Evolutionary conservation across 1,140 invertebrate genomes (phyloP).

Genomic region (Holotrichia oblita): DNA sequence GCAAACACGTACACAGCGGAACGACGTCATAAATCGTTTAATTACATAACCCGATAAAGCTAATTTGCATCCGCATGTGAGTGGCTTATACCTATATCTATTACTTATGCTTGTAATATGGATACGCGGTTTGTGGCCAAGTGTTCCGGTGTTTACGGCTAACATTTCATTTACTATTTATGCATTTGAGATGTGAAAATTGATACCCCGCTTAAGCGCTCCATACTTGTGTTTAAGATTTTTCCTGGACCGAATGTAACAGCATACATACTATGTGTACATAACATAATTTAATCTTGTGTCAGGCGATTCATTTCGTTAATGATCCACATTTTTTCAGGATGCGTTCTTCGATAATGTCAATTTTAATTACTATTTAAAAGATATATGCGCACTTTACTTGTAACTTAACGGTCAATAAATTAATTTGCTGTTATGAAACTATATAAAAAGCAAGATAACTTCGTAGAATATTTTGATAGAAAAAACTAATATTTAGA

Average conservation of each 20-base stretch:
- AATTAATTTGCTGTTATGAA: too few relatives aligned
- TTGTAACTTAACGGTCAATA: too few relatives aligned
- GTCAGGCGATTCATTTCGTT: constrained; percentile 3
- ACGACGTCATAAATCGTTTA: constrained; percentile 35
- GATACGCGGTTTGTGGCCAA: not conserved
- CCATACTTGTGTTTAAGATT: constrained; percentile 9
- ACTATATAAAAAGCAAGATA: too few relatives aligned
- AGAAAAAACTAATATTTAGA: too few relatives aligned
- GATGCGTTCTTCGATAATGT: not conserved
- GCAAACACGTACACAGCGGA: constrained; percentile 34
- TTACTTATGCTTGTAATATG: constrained; percentile 26
- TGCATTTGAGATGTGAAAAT: constrained; percentile 30
- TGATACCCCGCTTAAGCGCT: constrained; percentile 15
- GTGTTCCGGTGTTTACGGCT: constrained; percentile 17
- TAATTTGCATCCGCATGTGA: constrained; percentile 29
- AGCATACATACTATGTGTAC: not conserved
- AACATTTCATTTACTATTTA: constrained; percentile 35
- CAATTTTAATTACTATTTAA: not conserved
- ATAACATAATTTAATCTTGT: constrained; percentile 19
- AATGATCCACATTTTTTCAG: constrained; percentile 11
- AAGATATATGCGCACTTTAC: too few relatives aligned
- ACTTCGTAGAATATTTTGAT: too few relatives aligned
- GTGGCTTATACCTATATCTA: constrained; percentile 10
- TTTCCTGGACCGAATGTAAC: not conserved
- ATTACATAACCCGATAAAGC: constrained; percentile 36